Conservation (phyloP, 2,113 vertebrate genomes). For the Lynx canadensis region DNA sequence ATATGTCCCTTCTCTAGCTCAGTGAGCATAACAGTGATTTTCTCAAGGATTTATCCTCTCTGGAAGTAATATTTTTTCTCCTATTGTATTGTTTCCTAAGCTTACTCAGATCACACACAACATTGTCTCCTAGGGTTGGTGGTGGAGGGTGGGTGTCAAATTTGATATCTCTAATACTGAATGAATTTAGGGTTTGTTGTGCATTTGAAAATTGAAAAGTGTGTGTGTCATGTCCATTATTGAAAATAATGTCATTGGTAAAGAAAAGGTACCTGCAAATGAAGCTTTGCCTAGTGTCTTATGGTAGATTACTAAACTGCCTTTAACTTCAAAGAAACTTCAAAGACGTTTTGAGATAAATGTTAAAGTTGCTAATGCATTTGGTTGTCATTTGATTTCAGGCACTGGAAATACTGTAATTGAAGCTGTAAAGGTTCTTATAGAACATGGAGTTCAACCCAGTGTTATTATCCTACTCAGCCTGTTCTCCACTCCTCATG, state of each 20-base stretch:
- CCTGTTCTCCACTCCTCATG: conserved; percentile 96
- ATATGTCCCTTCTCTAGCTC: not conserved
- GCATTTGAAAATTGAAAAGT: conserved; percentile 45
- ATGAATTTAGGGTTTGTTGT: conserved; percentile 1
- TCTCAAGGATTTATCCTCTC: conserved; percentile 48
- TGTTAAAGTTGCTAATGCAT: conserved; percentile 29
- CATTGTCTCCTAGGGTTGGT: not conserved
- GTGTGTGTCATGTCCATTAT: not conserved
- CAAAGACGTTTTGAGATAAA: conserved; percentile 8
- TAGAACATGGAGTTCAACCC: conserved; percentile 95
- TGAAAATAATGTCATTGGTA: conserved; percentile 28
- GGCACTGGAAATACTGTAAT: conserved; percentile 98
- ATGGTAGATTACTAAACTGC: conserved; percentile 14
- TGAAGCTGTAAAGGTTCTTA: conserved; percentile 95
- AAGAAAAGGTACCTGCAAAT: not conserved
- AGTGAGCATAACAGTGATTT: conserved; percentile 16
- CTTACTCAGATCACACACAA: not conserved
- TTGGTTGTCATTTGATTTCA: conserved; percentile 75
- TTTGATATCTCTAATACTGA: conserved; percentile 47
- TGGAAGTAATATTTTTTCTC: conserved; percentile 21
- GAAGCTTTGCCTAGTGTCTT: conserved; percentile 39
- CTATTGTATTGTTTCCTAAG: not conserved
- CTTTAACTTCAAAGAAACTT: not conserved
- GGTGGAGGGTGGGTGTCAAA: not conserved
- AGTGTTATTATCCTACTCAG: conserved; percentile 96